Evolutionary conservation across 1,140 invertebrate genomes (phyloP), one percentile per base, ranked within the genome.

Genomic region (Magallana angulata): DNA sequence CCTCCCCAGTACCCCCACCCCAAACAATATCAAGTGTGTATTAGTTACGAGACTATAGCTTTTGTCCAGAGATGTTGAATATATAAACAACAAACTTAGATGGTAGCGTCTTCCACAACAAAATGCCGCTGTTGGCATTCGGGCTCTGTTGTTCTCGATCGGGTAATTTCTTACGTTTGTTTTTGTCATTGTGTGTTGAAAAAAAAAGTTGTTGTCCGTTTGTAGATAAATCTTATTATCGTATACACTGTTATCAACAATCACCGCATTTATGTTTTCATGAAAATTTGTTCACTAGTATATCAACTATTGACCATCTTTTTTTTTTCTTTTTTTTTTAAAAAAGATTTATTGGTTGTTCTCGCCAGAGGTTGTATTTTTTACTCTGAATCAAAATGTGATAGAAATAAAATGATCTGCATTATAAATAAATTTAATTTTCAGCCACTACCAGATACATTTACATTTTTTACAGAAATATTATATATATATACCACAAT

Each of bases 111-210:
- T 76, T 76, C 68, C 68, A 76, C 68, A 76, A 64, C 60, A 64
- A 48, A 76, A 12, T 76, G 68, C 68, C 36, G 18, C 57, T 76
- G 71, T 18, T 71, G 30, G 56, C n/a, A 76, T 71, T 14, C 14
- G 18, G 48, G 71, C 85, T 57, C 48, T 48, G 36, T 68, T 57
- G 68, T 76, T 76, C 24, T 76, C 14, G 24, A 76, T 76, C 68
- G 68, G 68, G 68, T 76, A 76, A 30, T 76, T 76, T 18, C 30
- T 24, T 24, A 24, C 18, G 9, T 71, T 18, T 76, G 36, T 16
- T 16, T 14, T 64, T 64, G 16, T 64, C 36, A 48, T 48, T 48
- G 36, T 16, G 60, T 64, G 16, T 64, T 64, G 24, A 76, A 12
- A 30, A 24, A 71, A 24, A 9, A 24, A 76, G 24, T 30, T 48